Conservation (phyloP, 2,797 vertebrate species). For the Melanogrammus aeglefinus region DNA sequence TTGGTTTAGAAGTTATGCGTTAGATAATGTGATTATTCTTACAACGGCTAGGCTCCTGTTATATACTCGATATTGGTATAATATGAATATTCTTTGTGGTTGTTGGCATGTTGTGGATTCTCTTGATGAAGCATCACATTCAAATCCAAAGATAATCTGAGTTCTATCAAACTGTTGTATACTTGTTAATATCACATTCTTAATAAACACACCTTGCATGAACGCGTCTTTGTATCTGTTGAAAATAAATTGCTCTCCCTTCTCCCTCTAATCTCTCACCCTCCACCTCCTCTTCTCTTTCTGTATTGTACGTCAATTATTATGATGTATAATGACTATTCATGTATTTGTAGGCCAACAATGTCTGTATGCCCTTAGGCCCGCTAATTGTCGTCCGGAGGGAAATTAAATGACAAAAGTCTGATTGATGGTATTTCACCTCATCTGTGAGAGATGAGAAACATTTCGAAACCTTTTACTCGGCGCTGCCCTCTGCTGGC, state of each 20-base stretch:
- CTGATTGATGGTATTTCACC: too few species aligned
- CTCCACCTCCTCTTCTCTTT: not conserved
- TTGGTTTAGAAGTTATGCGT: conserved; percentile 30
- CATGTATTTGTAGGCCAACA: too few species aligned
- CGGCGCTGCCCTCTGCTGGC: not conserved
- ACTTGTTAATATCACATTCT: conserved; percentile 57
- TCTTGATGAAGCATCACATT: conserved; percentile 23
- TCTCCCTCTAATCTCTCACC: too few species aligned
- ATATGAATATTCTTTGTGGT: conserved; percentile 54
- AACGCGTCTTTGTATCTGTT: conserved; percentile 15
- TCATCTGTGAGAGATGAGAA: too few species aligned
- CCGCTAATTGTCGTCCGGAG: too few species aligned
- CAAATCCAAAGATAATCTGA: conserved; percentile 36
- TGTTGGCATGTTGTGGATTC: conserved; percentile 63
- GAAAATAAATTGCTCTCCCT: too few species aligned
- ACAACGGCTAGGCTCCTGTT: conserved; percentile 22
- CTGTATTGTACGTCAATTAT: not conserved
- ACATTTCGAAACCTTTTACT: not conserved
- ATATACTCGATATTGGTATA: conserved; percentile 2
- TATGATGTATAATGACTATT: too few species aligned
- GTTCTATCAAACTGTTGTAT: conserved; percentile 45
- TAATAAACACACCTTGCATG: conserved; percentile 76
- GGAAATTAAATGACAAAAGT: too few species aligned
- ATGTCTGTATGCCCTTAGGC: too few species aligned
- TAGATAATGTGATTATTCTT: conserved; percentile 47